A percentile compares a stretch with the other conserved stretches of the same genome.
Evolutionary conservation across 2,113 vertebrate species (phyloP).

Genomic region (Anguilla japonica): DNA sequence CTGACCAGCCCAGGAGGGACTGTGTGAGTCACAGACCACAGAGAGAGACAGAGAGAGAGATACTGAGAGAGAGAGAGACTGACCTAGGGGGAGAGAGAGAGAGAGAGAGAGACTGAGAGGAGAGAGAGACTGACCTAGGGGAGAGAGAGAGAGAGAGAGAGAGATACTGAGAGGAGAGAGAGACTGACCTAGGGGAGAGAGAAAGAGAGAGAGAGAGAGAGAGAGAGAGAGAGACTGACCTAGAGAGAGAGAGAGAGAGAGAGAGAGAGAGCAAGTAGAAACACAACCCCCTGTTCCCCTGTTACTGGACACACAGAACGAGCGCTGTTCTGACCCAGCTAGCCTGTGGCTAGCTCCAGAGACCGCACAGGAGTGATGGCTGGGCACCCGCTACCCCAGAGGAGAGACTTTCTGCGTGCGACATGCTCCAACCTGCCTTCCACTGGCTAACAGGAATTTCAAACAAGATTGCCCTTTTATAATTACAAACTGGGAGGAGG

Average conservation of each 20-base stretch:
- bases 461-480: background rate
- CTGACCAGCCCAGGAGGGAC: background rate
- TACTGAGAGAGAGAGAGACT: too few relatives aligned
- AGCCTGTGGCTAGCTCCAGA: background rate
- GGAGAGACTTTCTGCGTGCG: background rate
- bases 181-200: too few relatives aligned
- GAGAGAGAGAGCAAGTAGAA: background rate
- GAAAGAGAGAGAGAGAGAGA: background rate
- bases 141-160: background rate
- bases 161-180: too few relatives aligned
- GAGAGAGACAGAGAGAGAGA: background rate
- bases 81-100: background rate
- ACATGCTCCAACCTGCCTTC: conserved; percentile 22
- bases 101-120: too few relatives aligned
- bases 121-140: too few relatives aligned
- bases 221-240: background rate
- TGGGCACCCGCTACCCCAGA: background rate
- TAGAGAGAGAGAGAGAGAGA: background rate
- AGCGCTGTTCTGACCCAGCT: background rate
- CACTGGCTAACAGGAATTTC: background rate
- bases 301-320: background rate
- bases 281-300: background rate
- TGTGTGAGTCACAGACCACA: background rate
- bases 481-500: background rate
- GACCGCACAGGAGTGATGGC: background rate